Evolutionary conservation across 2,797 vertebrate species (phyloP).

Genomic region (Trematomus bernacchii): DNA sequence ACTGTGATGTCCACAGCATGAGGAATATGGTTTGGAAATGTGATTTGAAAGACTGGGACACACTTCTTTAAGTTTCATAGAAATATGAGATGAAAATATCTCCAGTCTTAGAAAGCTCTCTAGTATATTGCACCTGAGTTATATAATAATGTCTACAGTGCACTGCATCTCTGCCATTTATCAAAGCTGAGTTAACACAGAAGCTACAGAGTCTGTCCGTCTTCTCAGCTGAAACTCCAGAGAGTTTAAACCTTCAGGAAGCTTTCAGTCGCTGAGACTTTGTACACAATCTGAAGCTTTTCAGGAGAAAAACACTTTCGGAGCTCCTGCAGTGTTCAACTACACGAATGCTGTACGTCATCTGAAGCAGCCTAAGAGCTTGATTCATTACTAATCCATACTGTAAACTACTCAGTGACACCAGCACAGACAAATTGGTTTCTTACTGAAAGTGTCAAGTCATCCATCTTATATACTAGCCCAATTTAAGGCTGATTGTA

Average conservation of each 20-base stretch:
- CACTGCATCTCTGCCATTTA: constrained; percentile 13
- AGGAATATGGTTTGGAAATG: not conserved
- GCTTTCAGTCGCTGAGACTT: constrained; percentile 1
- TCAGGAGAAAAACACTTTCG: constrained; percentile 8
- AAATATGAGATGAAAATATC: not conserved
- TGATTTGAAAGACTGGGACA: no score
- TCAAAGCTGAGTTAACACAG: constrained; percentile 35
- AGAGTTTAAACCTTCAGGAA: constrained; percentile 30
- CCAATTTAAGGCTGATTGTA: not conserved
- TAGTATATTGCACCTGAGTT: not conserved
- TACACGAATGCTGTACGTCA: not conserved
- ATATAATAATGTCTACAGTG: constrained; percentile 20
- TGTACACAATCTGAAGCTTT: constrained; percentile 31
- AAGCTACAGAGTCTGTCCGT: constrained; percentile 14
- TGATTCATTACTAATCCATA: constrained; percentile 31
- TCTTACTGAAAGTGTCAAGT: constrained; percentile 37
- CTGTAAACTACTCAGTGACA: constrained; percentile 9
- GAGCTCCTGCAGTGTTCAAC: not conserved
- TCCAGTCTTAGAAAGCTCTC: constrained; percentile 1
- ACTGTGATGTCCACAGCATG: not conserved
- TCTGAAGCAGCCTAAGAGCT: constrained; percentile 11
- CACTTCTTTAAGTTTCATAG: not conserved
- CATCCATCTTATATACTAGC: constrained; percentile 41
- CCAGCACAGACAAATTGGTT: constrained; percentile 34
- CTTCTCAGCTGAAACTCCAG: constrained; percentile 3